Conservation (phyloP, 1,140 invertebrate genomes). For the Halictus rubicundus region DNA sequence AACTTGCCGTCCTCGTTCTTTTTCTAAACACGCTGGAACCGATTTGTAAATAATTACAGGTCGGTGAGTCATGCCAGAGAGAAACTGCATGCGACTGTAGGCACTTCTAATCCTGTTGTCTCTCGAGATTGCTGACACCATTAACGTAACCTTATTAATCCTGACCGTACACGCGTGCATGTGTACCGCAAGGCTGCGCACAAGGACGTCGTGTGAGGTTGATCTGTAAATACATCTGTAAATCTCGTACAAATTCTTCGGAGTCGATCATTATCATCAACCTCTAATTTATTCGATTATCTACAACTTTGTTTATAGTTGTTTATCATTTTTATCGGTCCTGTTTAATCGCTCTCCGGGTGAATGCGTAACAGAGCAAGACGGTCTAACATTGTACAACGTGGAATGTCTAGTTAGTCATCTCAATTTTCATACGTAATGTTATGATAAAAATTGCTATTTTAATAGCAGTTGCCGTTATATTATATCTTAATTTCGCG, state of each 20-base stretch:
- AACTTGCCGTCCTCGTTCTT: neutral
- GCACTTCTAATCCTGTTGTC: slow-evolving; percentile 23
- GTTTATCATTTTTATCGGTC: too few relatives aligned
- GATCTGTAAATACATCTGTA: neutral
- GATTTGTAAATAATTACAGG: slow-evolving; percentile 28
- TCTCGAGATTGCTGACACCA: slow-evolving; percentile 13
- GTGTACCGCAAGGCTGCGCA: slow-evolving; percentile 15
- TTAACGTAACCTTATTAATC: slow-evolving; percentile 38
- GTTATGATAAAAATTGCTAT: too few relatives aligned
- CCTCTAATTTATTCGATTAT: too few relatives aligned
- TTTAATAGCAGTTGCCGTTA: too few relatives aligned
- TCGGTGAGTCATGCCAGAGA: slow-evolving; percentile 24
- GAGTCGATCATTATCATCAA: neutral
- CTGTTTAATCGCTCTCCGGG: too few relatives aligned
- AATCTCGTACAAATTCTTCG: neutral
- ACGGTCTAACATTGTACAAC: too few relatives aligned
- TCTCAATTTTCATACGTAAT: too few relatives aligned
- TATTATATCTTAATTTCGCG: too few relatives aligned
- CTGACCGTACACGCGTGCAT: neutral
- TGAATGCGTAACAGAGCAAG: too few relatives aligned
- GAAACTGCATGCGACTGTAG: slow-evolving; percentile 18
- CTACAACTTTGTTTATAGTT: too few relatives aligned
- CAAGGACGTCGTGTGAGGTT: slow-evolving; percentile 12
- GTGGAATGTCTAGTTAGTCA: too few relatives aligned
- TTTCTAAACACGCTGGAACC: neutral